phyloP scores from a whole-genome alignment of 2,888 invertebrate species.

The Eueremaeus valkanovi region DNA sequence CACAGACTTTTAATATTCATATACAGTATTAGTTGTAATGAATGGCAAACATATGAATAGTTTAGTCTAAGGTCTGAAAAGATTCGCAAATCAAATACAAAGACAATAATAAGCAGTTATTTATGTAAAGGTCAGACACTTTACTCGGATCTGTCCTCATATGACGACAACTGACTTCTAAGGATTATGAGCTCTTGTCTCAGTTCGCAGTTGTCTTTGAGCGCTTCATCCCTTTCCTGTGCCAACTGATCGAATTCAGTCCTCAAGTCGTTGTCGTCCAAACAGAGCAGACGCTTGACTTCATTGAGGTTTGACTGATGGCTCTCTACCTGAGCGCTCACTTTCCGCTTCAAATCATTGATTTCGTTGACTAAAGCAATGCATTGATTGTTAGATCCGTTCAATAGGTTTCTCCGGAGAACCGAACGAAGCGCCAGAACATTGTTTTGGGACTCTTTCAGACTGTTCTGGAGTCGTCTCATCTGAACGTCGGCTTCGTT shows the following conservation, averaged over 20 bases:
- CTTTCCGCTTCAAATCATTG: conserved; percentile 27
- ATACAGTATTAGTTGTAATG: neutral
- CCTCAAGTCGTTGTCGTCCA: conserved; percentile 32
- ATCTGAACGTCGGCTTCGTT: conserved; percentile 9
- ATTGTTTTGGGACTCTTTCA: conserved; percentile 30
- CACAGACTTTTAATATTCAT: no score
- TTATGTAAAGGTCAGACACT: no score
- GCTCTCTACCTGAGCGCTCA: conserved; percentile 18
- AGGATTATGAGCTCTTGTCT: conserved; percentile 13
- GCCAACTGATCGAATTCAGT: conserved; percentile 31
- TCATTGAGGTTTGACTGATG: conserved; percentile 30
- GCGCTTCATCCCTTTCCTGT: conserved; percentile 26
- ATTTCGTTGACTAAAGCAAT: conserved; percentile 28
- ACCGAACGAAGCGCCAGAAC: neutral
- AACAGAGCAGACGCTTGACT: conserved; percentile 15
- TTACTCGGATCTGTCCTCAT: neutral
- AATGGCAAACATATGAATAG: neutral
- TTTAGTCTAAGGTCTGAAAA: no score
- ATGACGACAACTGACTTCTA: conserved; percentile 5
- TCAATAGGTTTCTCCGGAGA: conserved; percentile 15
- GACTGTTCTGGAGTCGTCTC: conserved; percentile 9
- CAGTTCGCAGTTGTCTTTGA: conserved; percentile 16
- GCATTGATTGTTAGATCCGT: conserved; percentile 9
- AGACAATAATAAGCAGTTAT: no score
- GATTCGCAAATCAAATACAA: no score